These are phyloP conservation scores for Chelonia mydas DNA, from an alignment of 2,797 vertebrate species.

Conservation along the genomic window DNA sequence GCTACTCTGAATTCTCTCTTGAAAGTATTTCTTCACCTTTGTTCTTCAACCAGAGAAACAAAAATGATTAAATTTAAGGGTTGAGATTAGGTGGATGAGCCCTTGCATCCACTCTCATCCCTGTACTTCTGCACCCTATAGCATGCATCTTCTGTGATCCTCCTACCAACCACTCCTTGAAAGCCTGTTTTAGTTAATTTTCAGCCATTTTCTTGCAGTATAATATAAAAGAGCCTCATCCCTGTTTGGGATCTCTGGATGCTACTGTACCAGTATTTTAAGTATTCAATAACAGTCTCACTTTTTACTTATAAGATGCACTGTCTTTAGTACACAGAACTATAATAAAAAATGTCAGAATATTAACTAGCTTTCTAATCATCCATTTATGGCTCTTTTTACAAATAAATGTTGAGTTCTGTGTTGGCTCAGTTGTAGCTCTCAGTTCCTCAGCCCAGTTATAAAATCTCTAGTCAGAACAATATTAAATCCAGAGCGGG, in stretches of 20 bases:
- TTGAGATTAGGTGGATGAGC: rapidly evolving
- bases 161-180: neutral
- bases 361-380: slow-evolving; percentile 3
- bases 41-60: neutral
- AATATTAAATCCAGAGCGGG: neutral
- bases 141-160: neutral
- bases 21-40: neutral
- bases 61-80: neutral
- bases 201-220: neutral
- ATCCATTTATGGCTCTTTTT: neutral
- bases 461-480: neutral
- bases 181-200: neutral
- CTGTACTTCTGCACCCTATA: neutral
- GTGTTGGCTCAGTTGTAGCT: neutral
- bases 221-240: neutral
- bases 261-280: neutral
- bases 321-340: slow-evolving; percentile 12
- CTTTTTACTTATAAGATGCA: neutral
- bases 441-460: neutral
- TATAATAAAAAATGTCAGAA: slow-evolving; percentile 7
- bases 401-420: slow-evolving; percentile 3
- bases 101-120: neutral
- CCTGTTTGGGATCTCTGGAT: neutral
- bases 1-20: too few relatives aligned
- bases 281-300: neutral